Evolutionary conservation across 2,797 vertebrate genomes (phyloP).

Genomic region (Gymnoscopelus braueri): DNA sequence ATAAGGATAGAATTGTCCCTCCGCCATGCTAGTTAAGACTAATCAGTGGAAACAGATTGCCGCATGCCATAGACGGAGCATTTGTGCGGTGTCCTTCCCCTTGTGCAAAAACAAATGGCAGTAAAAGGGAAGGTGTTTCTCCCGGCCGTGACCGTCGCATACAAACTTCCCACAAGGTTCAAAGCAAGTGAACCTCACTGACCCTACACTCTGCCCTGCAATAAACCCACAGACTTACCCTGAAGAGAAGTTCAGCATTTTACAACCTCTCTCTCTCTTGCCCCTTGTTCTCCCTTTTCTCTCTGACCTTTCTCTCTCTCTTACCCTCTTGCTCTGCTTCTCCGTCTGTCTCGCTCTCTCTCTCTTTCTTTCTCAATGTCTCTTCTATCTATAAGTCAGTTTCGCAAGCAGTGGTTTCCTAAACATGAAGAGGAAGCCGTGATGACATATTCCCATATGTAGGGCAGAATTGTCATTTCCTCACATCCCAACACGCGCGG

Average conservation of each 20-base stretch:
- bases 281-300: background rate
- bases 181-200: slow-evolving; percentile 47
- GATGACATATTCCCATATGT: slow-evolving; percentile 15
- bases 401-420: background rate
- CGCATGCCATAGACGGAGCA: background rate
- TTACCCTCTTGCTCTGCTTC: background rate
- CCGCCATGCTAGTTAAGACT: background rate
- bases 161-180: background rate
- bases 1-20: background rate
- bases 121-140: slow-evolving; percentile 25
- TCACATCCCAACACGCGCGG: slow-evolving; percentile 18
- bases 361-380: background rate
- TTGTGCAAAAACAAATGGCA: slow-evolving; percentile 15
- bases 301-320: no score
- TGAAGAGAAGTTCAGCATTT: slow-evolving; percentile 16
- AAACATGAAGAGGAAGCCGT: background rate
- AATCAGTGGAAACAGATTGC: background rate
- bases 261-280: slow-evolving; percentile 8
- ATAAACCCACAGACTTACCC: slow-evolving; percentile 48
- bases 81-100: slow-evolving; percentile 11
- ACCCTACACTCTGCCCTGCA: slow-evolving; percentile 47
- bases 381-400: background rate
- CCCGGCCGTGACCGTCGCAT: slow-evolving; percentile 48
- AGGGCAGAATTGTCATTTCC: background rate
- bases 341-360: background rate